Evolutionary conservation across 2,797 vertebrate genomes (phyloP), one percentile per base, ranked within the genome.

Genomic region (Chaenodraco wilsoni): DNA sequence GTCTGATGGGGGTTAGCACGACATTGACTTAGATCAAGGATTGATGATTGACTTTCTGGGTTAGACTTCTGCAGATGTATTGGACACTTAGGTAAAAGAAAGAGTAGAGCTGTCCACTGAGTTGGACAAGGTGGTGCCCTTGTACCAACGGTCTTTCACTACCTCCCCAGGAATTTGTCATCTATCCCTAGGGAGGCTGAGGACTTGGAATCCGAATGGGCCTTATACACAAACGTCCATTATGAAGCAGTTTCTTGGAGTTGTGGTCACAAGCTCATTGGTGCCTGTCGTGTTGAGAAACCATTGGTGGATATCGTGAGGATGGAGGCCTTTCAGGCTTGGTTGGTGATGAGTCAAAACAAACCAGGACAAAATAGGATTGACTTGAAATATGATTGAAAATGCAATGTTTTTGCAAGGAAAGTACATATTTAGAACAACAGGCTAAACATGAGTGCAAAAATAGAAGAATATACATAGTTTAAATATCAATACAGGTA

Each of bases 261-360:
- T 31, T 45, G 43, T 27, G 59, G 43, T 31, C 17, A 9, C 16
- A 63, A 49, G 45, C 31, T 63, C 12, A 9, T 15, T 12, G 11
- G 11, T 14, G 27, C 0, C 27, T 10, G 46, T 21, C 0, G 31
- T 21, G 46, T 31, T 63, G 17, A 56, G 0, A 56, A 0, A 45
- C 12, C 27, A 37, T 37, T 9, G 60, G 31, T 48, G 12, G 60
- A 63, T 37, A 63, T 19, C 17, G 5, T 1, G 59, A 33, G 44
- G 23, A 33, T 31, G 23, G 27, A 62, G 17, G 7, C 46, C 12
- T 41, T 63, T 63, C 17, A 63, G 17, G 60, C 45, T 49, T 33
- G 45, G 31, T 37, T 19, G 17, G 45, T 27, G 27, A 27, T 27
- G 27, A 27, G 33, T 37, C 33, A 37, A 37, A 37, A 37, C 33